These are phyloP conservation scores for Batillaria attramentaria DNA, from an alignment of 1,140 invertebrate species.

Conservation along the genomic window DNA sequence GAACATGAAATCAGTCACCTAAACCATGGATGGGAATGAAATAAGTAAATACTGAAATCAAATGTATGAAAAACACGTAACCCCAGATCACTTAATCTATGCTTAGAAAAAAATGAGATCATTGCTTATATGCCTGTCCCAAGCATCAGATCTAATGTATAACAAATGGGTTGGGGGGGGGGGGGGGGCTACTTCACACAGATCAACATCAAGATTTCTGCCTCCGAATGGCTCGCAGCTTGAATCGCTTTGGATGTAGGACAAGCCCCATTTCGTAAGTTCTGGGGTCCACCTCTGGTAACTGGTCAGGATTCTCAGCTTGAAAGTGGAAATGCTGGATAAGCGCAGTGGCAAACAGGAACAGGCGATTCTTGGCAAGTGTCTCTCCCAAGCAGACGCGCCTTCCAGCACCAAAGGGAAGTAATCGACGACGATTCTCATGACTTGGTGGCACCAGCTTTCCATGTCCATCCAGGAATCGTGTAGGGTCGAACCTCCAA, in stretches of 20 bases:
- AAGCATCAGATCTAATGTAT: not conserved
- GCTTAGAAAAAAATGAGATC: not conserved
- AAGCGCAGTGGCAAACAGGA: conserved; percentile 61
- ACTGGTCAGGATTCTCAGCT: conserved; percentile 32
- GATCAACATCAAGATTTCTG: no score
- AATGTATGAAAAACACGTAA: no score
- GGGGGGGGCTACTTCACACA: not conserved
- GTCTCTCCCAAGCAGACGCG: conserved; percentile 66
- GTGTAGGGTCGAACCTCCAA: conserved; percentile 79
- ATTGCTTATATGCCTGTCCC: not conserved
- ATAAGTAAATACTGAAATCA: no score
- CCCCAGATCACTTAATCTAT: no score
- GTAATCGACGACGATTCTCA: conserved; percentile 45
- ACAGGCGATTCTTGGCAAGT: conserved; percentile 68
- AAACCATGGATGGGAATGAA: no score
- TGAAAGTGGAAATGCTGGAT: conserved; percentile 72
- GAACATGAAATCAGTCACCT: no score
- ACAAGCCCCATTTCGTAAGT: conserved; percentile 62
- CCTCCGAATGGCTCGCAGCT: conserved; percentile 37
- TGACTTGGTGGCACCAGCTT: conserved; percentile 52
- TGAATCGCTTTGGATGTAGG: conserved; percentile 58
- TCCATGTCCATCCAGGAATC: conserved; percentile 68
- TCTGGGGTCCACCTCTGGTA: conserved; percentile 57
- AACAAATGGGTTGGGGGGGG: not conserved
- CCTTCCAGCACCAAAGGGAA: conserved; percentile 62